Evolutionary conservation across 2,113 vertebrate species (phyloP).

Genomic region (Sakesphorus luctuosus): DNA sequence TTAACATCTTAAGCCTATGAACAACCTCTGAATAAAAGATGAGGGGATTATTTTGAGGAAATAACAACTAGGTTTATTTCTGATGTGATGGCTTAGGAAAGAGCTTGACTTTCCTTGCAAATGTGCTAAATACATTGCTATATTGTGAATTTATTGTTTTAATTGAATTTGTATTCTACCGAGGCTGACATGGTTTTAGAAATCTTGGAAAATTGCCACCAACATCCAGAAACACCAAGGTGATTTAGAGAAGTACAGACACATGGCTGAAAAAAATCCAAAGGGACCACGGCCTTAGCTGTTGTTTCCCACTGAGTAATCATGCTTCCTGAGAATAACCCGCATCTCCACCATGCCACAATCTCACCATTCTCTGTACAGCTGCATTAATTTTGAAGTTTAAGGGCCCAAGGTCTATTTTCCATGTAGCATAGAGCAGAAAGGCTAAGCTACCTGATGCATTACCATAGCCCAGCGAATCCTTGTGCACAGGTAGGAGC

Average conservation of each 20-base stretch:
- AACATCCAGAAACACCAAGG: not conserved
- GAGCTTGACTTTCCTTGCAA: not conserved
- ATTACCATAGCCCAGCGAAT: not conserved
- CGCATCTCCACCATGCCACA: not conserved
- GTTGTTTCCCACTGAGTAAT: not conserved
- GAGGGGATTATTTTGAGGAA: not conserved
- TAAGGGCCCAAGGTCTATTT: not conserved
- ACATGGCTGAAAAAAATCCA: not conserved
- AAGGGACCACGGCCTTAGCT: not conserved
- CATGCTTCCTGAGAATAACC: not conserved
- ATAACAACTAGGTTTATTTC: constrained; percentile 6
- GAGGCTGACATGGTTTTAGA: not conserved
- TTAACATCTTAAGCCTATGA: not conserved
- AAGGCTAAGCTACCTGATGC: not conserved
- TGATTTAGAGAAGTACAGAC: not conserved
- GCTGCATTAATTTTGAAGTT: not conserved
- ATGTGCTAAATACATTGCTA: not conserved
- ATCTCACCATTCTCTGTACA: not conserved
- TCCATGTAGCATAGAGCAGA: not conserved
- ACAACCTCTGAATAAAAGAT: constrained; percentile 13
- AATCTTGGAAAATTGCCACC: not conserved
- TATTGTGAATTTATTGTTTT: not conserved
- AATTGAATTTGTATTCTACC: not conserved
- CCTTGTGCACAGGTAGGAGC: not conserved
- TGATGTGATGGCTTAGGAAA: not conserved